Evolutionary conservation across 2,888 invertebrate genomes (phyloP), one percentile per base, ranked within the genome.

Genomic region (Rhodophaea formosa): DNA sequence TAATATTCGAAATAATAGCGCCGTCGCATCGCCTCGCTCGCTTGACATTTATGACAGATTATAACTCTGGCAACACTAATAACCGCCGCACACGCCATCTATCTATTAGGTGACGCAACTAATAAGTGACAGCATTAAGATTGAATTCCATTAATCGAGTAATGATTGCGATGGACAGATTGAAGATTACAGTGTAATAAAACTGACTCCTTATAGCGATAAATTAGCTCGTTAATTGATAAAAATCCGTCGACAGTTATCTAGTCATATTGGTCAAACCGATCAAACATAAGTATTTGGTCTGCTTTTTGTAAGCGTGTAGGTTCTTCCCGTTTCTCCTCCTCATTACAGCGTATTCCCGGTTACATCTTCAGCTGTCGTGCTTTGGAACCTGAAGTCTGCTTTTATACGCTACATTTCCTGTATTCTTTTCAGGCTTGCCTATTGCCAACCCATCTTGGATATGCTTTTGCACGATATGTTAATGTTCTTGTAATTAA

Each of bases 11-110:
- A 82, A 84, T 85, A 84, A 87, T 83, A 79, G 79, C 72, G 68
- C 67, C 69, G 69, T 75, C 77, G 76, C 78, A 78, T 82, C 81
- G 78, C 75, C 70, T 74, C 75, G 72, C 73, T 73, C 68, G 72
- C 75, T 79, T 87, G 86, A 87, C 88, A 87, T 87, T 88, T 89
- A 87, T 88, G 84, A 87, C 86, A 86, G 86, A 88, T 88, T 88
- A 86, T 79, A 77, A 83, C 76, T 79, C 79, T 79, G 75, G 77
- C 74, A 76, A 79, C 79, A 82, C 79, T 87, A 88, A 87, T 87
- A 86, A 84, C 82, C 74, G 67, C 64, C 62, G 67, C 75, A 72
- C 89, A 88, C 88, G 89, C 88, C 78, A 88, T 87, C 80, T 86
- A 82, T 84, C 84, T 88, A 88, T 88, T 88, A 88, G 74, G 72